Evolutionary conservation across 1,140 invertebrate species (phyloP).

Genomic region (Drosophila mayri): DNA sequence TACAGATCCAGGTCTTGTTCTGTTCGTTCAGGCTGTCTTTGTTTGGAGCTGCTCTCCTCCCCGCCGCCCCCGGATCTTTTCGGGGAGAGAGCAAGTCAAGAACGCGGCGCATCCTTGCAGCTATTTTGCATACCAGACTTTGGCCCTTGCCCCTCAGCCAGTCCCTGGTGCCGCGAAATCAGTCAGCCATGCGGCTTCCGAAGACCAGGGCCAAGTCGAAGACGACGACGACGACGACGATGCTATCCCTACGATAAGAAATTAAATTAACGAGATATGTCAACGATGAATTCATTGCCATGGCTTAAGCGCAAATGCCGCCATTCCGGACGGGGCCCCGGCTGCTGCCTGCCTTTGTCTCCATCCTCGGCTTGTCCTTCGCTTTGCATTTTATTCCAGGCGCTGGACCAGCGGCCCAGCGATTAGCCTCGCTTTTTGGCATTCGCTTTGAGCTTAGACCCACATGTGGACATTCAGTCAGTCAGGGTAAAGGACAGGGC

Average conservation of each 20-base stretch:
- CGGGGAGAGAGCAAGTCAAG: constrained; percentile 34
- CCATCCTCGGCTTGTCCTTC: constrained; percentile 19
- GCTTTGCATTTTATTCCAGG: constrained; percentile 73
- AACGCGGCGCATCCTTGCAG: constrained; percentile 73
- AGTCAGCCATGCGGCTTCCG: constrained; percentile 77
- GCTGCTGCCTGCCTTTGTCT: constrained; percentile 23
- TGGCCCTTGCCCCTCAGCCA: constrained; percentile 7
- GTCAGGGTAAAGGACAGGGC: constrained; percentile 46
- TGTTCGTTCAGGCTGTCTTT: constrained; percentile 23
- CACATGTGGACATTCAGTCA: constrained; percentile 65
- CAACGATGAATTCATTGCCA: constrained; percentile 85
- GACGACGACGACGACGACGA: constrained; percentile 54
- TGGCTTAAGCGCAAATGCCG: constrained; percentile 85
- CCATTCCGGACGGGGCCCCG: constrained; percentile 70
- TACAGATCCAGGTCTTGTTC: constrained; percentile 39
- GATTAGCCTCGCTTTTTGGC: constrained; percentile 80
- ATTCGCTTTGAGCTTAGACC: constrained; percentile 65
- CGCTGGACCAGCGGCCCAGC: constrained; percentile 38
- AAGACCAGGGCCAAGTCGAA: constrained; percentile 38
- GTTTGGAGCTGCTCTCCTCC: constrained; percentile 12
- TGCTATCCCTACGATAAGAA: constrained; percentile 85
- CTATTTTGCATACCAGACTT: constrained; percentile 81
- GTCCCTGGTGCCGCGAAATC: constrained; percentile 45
- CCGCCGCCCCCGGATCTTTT: not conserved
- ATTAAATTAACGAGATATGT: constrained; percentile 85